phyloP scores from a whole-genome alignment of 2,797 vertebrate species.

The Silurus aristotelis region DNA sequence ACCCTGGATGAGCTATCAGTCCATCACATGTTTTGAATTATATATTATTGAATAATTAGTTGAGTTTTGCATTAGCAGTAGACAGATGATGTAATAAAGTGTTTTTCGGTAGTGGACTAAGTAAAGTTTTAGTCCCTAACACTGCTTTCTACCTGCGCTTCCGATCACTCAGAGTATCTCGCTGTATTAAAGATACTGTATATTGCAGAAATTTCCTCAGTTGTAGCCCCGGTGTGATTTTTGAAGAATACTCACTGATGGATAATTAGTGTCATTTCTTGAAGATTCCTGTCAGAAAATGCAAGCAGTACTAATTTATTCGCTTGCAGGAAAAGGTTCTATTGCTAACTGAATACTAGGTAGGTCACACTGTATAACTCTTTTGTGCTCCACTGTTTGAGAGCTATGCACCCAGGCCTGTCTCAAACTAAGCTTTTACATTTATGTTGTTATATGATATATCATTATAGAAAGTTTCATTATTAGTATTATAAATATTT shows the following conservation, averaged over 20 bases:
- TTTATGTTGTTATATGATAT: constrained; percentile 65
- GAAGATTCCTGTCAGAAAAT: background rate
- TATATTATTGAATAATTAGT: background rate
- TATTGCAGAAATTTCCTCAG: constrained; percentile 15
- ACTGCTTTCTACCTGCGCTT: background rate
- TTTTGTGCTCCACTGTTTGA: constrained; percentile 33
- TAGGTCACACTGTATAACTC: background rate
- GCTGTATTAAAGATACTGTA: constrained; percentile 9
- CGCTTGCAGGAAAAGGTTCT: background rate
- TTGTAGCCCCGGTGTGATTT: constrained; percentile 2
- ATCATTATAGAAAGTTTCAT: constrained; percentile 68
- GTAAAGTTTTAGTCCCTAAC: background rate
- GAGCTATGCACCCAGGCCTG: constrained; percentile 60
- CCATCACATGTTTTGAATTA: constrained; percentile 6
- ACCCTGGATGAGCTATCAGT: background rate
- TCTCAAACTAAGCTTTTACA: constrained; percentile 62
- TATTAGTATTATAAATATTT: constrained; percentile 74
- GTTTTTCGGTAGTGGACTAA: background rate
- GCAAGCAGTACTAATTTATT: background rate
- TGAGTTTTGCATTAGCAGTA: background rate
- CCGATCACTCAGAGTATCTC: background rate
- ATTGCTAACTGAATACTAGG: background rate
- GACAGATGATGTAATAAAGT: background rate
- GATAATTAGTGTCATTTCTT: background rate
- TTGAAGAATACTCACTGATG: background rate